Base-by-base conservation (phyloP, 2,888 invertebrate species). In the Dascillus cervinus region DNA sequence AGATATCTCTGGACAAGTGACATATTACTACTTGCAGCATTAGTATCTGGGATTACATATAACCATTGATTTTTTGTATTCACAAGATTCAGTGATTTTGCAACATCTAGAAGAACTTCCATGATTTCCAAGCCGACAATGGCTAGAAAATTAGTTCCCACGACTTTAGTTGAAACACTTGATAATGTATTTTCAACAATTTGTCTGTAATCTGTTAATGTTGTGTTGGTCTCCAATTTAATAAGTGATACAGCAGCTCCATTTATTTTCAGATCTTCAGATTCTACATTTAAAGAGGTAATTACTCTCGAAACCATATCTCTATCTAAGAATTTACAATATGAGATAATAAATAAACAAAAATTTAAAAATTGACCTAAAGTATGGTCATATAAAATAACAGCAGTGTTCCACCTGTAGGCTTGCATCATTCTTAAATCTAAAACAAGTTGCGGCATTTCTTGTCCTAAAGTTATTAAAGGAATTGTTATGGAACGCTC, bases 11-110 rank as follows among this genome's bases (percentile, higher is more conserved):
- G 66, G 12, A 81, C 68, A 10, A 65, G 64, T 0, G 72, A 61
- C 3, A 79, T 54, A 49, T 79, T 75, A 1, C 67, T 65, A 3
- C 65, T 62, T 3, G 60, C 60, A 0, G 49, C 53, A 32, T 70
- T 62, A 0, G 73, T 75, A 34, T 83, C 79, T 0, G 81, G 71
- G 28, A 87, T 67, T 19, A 87, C 68, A 55, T 83, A 88, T n/a
- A 89, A 58, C 88, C 89, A 89, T 54, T 88, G 86, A 40, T 78
- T 83, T 46, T 67, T 70, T 0, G 83, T 79, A 49, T 79, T 73
- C 0, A 82, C 76, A 70, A 89, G 72, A 19, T 69, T 65, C 27
- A 80, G 60, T 0, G 71, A 66, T 23, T 80, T 76, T 0, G 83
- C 83, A 2, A 75, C 72, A 51, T 82, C 79, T 52, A 83, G 75